Evolutionary conservation across 2,888 invertebrate species (phyloP).

Genomic region (Cephus pygmeus): DNA sequence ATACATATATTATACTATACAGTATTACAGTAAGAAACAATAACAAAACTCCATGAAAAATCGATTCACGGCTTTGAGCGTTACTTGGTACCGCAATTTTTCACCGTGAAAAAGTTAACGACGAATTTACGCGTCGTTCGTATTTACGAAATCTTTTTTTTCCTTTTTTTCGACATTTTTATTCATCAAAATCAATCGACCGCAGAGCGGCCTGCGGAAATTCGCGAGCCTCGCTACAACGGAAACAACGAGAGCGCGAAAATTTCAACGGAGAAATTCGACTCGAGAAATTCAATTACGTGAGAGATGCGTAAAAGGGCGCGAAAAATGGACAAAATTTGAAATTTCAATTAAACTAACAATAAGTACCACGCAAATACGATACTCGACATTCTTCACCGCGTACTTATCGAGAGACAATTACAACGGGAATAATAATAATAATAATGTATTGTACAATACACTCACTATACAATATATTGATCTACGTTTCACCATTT

Average conservation of each 20-base stretch:
- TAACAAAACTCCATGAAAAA: not conserved
- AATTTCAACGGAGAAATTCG: not conserved
- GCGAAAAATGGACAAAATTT: not conserved
- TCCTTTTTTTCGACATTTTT: too few relatives aligned
- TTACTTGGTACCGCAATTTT: not conserved
- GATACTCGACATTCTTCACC: conserved; percentile 1
- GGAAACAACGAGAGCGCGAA: not conserved
- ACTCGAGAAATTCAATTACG: not conserved
- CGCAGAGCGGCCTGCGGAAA: not conserved
- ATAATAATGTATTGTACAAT: conserved; percentile 22
- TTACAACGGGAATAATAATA: conserved; percentile 9
- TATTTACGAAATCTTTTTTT: not conserved
- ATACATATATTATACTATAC: not conserved
- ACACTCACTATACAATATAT: conserved; percentile 36
- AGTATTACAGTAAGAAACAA: not conserved
- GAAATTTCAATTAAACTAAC: not conserved
- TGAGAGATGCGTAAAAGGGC: not conserved
- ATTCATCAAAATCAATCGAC: not conserved
- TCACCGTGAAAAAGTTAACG: not conserved
- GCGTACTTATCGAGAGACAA: not conserved
- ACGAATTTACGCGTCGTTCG: not conserved
- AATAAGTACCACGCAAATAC: not conserved
- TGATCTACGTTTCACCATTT: conserved; percentile 22
- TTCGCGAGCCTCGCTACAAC: not conserved
- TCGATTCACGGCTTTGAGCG: not conserved